These are phyloP conservation scores for Tachysurus vachellii DNA, from an alignment of 2,113 vertebrate species.

Conservation along the genomic window DNA sequence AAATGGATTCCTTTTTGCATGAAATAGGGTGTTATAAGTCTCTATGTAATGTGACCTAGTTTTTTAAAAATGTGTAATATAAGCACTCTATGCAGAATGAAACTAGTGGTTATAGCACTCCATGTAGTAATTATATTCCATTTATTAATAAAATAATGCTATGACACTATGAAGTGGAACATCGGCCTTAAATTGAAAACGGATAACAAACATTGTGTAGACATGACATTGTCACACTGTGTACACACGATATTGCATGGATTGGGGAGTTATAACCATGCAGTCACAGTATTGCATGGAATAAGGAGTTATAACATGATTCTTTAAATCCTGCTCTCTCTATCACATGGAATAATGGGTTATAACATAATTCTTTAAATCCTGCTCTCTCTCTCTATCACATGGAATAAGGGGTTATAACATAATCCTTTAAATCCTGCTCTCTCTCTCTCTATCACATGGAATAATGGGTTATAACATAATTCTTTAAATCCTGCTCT, in stretches of 20 bases:
- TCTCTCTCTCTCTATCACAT: background rate
- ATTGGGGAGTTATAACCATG: too few species aligned
- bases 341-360: background rate
- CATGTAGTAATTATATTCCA: background rate
- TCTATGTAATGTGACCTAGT: background rate
- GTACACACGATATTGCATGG: too few species aligned
- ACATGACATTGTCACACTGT: too few species aligned
- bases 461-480: background rate
- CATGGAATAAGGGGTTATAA: background rate
- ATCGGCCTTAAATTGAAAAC: too few species aligned
- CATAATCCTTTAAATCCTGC: background rate
- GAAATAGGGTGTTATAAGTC: background rate
- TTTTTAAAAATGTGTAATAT: too few species aligned
- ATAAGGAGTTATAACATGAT: background rate
- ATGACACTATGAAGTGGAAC: too few species aligned
- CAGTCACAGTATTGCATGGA: background rate
- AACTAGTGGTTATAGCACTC: background rate
- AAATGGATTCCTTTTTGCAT: too few species aligned
- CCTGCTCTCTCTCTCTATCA: background rate
- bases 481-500: too few species aligned
- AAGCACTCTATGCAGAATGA: too few species aligned
- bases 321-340: rapidly evolving
- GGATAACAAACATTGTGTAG: too few species aligned
- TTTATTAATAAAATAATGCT: too few species aligned
- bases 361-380: too few species aligned